Base-by-base conservation (phyloP, 2,888 invertebrate genomes). In the Subacronicta megacephala region DNA sequence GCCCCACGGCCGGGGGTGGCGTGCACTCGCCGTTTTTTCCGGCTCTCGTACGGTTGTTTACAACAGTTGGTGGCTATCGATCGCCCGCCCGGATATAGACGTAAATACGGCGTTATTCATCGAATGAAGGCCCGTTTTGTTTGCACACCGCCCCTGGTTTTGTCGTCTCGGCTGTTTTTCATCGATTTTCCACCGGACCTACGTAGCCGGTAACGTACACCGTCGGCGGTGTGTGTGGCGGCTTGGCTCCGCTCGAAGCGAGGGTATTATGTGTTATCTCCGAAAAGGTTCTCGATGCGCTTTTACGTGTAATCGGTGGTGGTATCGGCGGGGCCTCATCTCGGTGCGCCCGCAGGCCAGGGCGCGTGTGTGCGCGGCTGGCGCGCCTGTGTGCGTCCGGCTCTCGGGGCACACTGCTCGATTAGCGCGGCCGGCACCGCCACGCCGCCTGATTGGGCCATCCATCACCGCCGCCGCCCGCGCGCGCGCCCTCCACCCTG, bases 401-500 rank as follows among this genome's bases (percentile, higher is more conserved):
- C 82, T 85, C 86, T 83, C 90, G 84, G 87, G 88, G 88, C 91
- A 87, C 90, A 89, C 84, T 87, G 90, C 89, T 90, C 91, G 91
- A 91, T 90, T 93, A 92, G 92, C 90, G 89, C 89, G 91, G 87
- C 89, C 85, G 87, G 88, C 84, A 87, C 90, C 90, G 90, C 88
- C 91, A 84, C 89, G 92, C 90, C 90, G 93, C 92, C 92, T 90
- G 92, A 93, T 93, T 93, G 90, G 94, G 93, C 95, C 95, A 95
- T 95, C 95, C 94, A 95, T 94, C 94, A 93, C 87, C 76, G 74
- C 77, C 77, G 73, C 80, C 81, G 78, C 85, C 87, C 85, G 85
- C 84, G 85, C 78, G 78, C 81, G 71, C 84, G 80, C 86, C 92
- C 89, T 86, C 88, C 90, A 83, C 88, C 88, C 88, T 78, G 84